Base-by-base conservation (phyloP, 2,888 invertebrate species). In the Tipula lateralis region DNA sequence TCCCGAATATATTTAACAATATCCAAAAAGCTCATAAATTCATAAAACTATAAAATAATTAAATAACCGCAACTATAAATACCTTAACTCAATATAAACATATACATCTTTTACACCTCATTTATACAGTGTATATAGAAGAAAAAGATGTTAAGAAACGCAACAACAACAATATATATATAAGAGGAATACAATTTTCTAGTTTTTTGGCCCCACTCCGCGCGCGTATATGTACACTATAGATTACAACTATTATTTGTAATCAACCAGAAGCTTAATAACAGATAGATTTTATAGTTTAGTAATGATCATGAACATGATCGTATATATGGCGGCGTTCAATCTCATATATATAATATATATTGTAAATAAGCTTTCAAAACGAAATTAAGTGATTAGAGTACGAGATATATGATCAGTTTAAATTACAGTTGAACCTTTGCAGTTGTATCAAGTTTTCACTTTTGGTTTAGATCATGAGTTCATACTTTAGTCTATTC, bases 251-350 rank as follows among this genome's bases (percentile, higher is more conserved):
- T 66, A 66, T 66, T 66, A 66, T 66, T 66, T 66, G 66, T 66
- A 66, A 66, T 66, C 66, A 66, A 66, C 66, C 66, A 24, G 66
- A 66, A 66, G 66, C 66, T 66, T 66, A 66, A 66, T 66, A 66
- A 24, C 66, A 66, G 16, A 50, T 50, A 50, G 44, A 50, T 50
- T 16, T 50, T 50, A 44, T 16, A 44, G 44, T 44, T 44, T 9
- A 44, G 44, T 44, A 44, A 44, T 44, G 16, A 44, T 16, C 44
- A 16, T 44, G 44, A 5, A 44, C 44, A 16, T 44, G 16, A 34
- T 7, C 34, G 34, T 34, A 34, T 34, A 1, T 0, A 0, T 0
- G 34, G 34, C 34, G 5, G 34, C 9, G 34, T 1, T 34, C n/a
- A n/a, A n/a, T n/a, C n/a, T 9, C 2, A 9, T 4, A 9, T 9